A percentile compares a stretch with the other conserved stretches of the same genome.
Conservation (phyloP, 1,140 invertebrate genomes). For the Aphaenogaster floridana region DNA sequence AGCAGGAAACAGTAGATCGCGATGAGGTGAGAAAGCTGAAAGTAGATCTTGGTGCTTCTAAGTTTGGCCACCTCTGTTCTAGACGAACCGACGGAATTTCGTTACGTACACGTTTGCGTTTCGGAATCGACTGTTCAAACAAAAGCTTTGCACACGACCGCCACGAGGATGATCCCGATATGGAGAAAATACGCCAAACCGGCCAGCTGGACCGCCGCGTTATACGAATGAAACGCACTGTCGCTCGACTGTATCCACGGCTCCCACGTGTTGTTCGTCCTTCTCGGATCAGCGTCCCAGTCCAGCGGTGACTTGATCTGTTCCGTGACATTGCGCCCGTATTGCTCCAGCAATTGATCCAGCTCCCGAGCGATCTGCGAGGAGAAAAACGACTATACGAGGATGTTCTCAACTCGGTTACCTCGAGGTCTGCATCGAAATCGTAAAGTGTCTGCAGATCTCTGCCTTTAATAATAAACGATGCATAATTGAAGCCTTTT, state of each 20-base stretch:
- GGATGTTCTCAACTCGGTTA: neutral
- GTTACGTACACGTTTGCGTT: neutral
- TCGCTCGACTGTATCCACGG: slow-evolving; percentile 81
- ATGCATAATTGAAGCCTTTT: neutral
- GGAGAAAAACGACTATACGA: neutral
- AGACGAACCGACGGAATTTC: neutral
- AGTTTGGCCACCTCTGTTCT: neutral
- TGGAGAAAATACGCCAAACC: slow-evolving; percentile 77
- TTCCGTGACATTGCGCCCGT: slow-evolving; percentile 79
- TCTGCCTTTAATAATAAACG: neutral
- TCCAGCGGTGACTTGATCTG: slow-evolving; percentile 83
- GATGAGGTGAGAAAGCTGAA: no score
- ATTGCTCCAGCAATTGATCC: slow-evolving; percentile 82
- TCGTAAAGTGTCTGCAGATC: no score
- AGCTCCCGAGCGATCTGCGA: slow-evolving; percentile 82
- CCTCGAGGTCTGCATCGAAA: neutral
- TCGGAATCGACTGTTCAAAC: slow-evolving; percentile 70
- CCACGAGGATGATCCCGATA: slow-evolving; percentile 75
- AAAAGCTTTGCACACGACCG: slow-evolving; percentile 70
- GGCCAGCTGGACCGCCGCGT: slow-evolving; percentile 71
- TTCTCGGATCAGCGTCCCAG: slow-evolving; percentile 84
- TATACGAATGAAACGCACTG: slow-evolving; percentile 70
- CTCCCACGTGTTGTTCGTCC: slow-evolving; percentile 86
- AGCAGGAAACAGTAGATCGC: no score
- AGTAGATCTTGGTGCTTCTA: no score